Conservation (phyloP, 2,113 vertebrate species). For the Larimichthys polyactis region DNA sequence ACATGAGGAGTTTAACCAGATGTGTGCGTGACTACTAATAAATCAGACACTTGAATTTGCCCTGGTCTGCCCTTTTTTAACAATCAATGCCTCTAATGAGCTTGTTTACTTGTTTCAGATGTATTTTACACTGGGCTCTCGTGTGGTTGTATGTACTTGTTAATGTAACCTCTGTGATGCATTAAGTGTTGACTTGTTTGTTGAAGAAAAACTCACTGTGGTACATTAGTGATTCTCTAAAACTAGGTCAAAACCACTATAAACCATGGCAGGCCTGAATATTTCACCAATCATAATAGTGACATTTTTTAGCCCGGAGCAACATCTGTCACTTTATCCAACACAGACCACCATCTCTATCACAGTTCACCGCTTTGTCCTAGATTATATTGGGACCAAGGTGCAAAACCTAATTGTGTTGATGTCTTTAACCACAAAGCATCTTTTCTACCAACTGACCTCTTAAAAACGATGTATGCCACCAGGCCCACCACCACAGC, state of each 20-base stretch:
- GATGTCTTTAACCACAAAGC: conserved; percentile 14
- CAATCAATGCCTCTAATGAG: conserved; percentile 72
- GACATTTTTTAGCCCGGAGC: conserved; percentile 21
- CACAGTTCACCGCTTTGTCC: conserved; percentile 19
- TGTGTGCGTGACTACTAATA: conserved; percentile 59
- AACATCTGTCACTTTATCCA: conserved; percentile 23
- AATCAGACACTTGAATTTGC: conserved; percentile 61
- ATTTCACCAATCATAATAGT: conserved; percentile 28
- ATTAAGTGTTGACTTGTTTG: conserved; percentile 24
- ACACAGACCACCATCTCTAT: conserved; percentile 20
- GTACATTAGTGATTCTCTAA: conserved; percentile 19
- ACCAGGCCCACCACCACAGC: conserved; percentile 94
- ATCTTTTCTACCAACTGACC: conserved; percentile 82
- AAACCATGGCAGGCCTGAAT: conserved; percentile 33
- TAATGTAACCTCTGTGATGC: conserved; percentile 39
- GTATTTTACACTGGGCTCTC: conserved; percentile 46
- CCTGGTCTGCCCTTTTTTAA: conserved; percentile 62
- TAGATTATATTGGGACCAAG: background rate
- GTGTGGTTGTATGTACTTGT: conserved; percentile 30
- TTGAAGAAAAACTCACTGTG: conserved; percentile 8
- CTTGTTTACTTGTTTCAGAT: conserved; percentile 71
- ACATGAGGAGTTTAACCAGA: conserved; percentile 41
- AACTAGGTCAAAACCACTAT: conserved; percentile 59
- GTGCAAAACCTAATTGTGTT: conserved; percentile 29
- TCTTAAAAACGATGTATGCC: conserved; percentile 95